Evolutionary conservation across 2,797 vertebrate species (phyloP).

Genomic region (Peromyscus eremicus): DNA sequence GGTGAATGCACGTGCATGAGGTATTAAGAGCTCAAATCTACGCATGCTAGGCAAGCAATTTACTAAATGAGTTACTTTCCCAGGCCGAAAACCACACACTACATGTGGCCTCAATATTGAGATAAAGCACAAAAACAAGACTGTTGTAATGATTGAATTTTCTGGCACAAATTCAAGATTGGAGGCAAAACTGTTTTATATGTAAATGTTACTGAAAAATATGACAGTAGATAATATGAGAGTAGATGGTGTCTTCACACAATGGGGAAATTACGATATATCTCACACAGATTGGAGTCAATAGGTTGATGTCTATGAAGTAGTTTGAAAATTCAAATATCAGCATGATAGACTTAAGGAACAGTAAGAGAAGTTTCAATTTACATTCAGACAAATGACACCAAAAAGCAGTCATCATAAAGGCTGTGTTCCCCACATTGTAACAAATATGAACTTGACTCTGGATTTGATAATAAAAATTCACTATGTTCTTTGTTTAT

Average conservation of each 20-base stretch:
- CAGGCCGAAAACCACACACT: background rate
- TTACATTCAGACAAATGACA: background rate
- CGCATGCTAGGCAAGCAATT: background rate
- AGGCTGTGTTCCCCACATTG: background rate
- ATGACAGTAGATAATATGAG: background rate
- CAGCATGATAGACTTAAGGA: background rate
- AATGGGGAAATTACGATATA: background rate
- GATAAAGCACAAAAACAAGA: slow-evolving; percentile 50
- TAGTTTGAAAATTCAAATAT: background rate
- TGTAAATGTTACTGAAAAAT: background rate
- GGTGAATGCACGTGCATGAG: background rate
- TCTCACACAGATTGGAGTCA: background rate
- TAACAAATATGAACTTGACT: background rate
- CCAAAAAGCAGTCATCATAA: background rate
- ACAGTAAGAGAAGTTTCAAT: background rate
- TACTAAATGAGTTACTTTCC: background rate
- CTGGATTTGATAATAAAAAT: background rate
- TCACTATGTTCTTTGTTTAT: background rate
- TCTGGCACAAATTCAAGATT: slow-evolving; percentile 37
- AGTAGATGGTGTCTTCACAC: background rate
- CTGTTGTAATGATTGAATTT: background rate
- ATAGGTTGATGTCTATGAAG: background rate
- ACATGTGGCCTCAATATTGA: slow-evolving; percentile 7
- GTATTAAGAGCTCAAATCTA: background rate
- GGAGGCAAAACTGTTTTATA: slow-evolving; percentile 38